phyloP scores from a whole-genome alignment of 2,888 invertebrate species.

The Drosophila paramelanica region DNA sequence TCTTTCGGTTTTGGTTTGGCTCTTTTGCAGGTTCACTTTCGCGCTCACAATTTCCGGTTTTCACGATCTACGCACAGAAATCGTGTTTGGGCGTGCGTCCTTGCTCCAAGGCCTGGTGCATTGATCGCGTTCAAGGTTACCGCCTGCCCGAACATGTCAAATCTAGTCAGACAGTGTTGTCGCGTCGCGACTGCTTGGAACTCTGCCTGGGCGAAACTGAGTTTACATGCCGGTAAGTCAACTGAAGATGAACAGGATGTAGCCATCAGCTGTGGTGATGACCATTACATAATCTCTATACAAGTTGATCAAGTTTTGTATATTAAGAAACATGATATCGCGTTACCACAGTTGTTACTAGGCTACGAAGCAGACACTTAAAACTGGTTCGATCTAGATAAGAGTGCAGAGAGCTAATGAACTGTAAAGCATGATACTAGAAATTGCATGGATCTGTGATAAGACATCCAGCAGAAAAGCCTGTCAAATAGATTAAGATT shows the following conservation, averaged over 20 bases:
- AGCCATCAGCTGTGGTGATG: constrained; percentile 20
- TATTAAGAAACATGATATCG: constrained; percentile 17
- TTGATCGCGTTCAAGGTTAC: constrained; percentile 96
- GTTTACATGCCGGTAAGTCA: constrained; percentile 95
- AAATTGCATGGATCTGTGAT: constrained; percentile 10
- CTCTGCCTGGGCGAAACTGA: constrained; percentile 95
- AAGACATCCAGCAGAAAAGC: neutral
- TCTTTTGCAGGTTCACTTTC: constrained; percentile 91
- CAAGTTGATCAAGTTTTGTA: constrained; percentile 42
- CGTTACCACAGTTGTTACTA: constrained; percentile 17
- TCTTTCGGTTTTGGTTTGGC: constrained; percentile 24
- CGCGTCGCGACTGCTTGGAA: constrained; percentile 95
- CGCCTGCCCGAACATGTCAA: constrained; percentile 92
- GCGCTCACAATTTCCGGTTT: constrained; percentile 97
- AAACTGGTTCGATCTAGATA: constrained; percentile 31
- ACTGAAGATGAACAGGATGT: constrained; percentile 18
- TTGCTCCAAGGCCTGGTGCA: constrained; percentile 97
- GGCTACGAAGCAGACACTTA: constrained; percentile 11
- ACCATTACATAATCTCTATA: constrained; percentile 38
- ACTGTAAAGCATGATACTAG: constrained; percentile 18
- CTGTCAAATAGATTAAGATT: constrained; percentile 12
- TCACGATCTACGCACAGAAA: constrained; percentile 98
- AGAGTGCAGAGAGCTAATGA: constrained; percentile 3
- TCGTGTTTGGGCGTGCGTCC: constrained; percentile 95
- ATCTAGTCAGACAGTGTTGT: constrained; percentile 91